Conservation (phyloP, 2,797 vertebrate species). For the Falco naumanni region DNA sequence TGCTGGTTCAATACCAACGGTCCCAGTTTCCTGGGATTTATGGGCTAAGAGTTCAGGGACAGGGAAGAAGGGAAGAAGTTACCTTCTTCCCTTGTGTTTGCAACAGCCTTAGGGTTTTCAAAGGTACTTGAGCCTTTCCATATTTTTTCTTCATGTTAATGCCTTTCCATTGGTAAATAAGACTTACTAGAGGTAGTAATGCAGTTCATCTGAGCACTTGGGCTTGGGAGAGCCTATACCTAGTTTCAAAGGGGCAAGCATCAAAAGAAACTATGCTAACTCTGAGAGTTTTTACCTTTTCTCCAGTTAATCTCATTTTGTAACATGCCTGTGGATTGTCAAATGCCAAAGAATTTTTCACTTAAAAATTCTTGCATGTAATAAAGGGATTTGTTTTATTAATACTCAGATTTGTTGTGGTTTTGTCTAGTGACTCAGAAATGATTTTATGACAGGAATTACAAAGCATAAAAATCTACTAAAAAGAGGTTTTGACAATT, state of each 20-base stretch:
- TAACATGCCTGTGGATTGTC: background rate
- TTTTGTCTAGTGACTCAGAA: background rate
- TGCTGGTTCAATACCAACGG: background rate
- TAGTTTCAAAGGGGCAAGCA: background rate
- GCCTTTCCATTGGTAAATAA: background rate
- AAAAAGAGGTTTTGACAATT: background rate
- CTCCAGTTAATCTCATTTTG: background rate
- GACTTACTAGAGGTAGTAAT: background rate
- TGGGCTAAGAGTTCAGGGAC: slow-evolving; percentile 3
- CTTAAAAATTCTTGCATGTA: background rate
- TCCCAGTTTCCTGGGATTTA: background rate
- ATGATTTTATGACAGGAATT: background rate
- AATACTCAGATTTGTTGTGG: background rate
- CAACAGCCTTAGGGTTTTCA: background rate
- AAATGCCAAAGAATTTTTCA: background rate
- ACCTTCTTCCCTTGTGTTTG: background rate
- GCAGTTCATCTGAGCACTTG: background rate
- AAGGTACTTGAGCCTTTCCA: background rate
- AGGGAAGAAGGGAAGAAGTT: background rate
- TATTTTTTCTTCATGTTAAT: background rate
- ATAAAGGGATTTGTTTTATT: background rate
- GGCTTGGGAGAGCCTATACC: background rate
- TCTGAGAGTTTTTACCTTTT: background rate
- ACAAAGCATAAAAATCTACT: background rate
- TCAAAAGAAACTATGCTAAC: background rate